phyloP scores from a whole-genome alignment of 2,888 invertebrate species.

The Epirrita christyi region DNA sequence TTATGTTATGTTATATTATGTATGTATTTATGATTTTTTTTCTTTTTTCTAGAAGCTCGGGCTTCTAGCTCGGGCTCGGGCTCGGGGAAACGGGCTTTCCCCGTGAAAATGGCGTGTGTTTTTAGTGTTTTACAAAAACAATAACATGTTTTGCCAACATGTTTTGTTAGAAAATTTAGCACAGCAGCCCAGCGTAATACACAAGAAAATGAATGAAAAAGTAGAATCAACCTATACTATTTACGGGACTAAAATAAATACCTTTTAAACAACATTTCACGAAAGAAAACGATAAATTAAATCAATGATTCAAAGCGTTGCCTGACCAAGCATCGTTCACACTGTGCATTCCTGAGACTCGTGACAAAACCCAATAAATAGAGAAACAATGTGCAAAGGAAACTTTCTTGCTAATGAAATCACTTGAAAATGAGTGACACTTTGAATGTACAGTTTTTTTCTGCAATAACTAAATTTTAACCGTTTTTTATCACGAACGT shows the following conservation, averaged over 20 bases:
- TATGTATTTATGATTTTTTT: too few relatives aligned
- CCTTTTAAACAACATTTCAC: slow-evolving; percentile 1
- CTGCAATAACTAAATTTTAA: slow-evolving; percentile 15
- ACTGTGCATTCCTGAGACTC: slow-evolving; percentile 41
- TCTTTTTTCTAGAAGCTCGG: too few relatives aligned
- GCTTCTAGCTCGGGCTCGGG: too few relatives aligned
- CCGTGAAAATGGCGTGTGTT: too few relatives aligned
- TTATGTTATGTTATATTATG: too few relatives aligned
- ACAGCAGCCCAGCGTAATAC: too few relatives aligned
- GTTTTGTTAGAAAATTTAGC: too few relatives aligned
- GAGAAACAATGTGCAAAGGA: slow-evolving; percentile 36
- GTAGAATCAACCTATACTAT: too few relatives aligned
- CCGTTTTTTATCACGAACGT: slow-evolving; percentile 16
- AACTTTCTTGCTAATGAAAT: slow-evolving; percentile 43
- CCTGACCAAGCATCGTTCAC: slow-evolving; percentile 47
- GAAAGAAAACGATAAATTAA: slow-evolving; percentile 33
- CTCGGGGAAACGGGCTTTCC: too few relatives aligned
- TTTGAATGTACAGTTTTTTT: slow-evolving; percentile 23
- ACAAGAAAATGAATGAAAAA: too few relatives aligned
- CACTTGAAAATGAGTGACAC: slow-evolving; percentile 39
- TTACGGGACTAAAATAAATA: not conserved
- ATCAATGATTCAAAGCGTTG: slow-evolving; percentile 37
- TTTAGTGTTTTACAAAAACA: too few relatives aligned
- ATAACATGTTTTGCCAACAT: too few relatives aligned
- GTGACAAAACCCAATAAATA: slow-evolving; percentile 50